A percentile compares a stretch with the other conserved stretches of the same genome.
Conservation (phyloP, 2,888 invertebrate species). For the Brachynemurus nebulosus region DNA sequence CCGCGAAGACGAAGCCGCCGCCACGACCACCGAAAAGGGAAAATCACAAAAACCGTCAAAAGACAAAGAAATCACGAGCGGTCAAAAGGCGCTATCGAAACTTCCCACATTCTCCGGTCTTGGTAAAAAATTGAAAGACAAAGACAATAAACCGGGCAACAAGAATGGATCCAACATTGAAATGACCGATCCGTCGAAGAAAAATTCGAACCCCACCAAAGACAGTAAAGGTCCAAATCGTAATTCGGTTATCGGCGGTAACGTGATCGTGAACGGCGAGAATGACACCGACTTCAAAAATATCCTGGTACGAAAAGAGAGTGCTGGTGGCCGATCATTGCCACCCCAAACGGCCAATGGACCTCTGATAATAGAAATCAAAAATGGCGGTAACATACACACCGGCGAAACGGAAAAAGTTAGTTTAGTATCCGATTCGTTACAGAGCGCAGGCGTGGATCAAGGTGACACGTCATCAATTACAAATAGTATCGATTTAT, state of each 20-base stretch:
- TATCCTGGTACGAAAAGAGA: conserved; percentile 18
- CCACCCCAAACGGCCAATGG: conserved; percentile 23
- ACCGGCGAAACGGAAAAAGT: conserved; percentile 28
- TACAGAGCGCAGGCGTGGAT: conserved; percentile 27
- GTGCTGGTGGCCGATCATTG: conserved; percentile 30
- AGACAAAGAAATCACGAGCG: conserved; percentile 27
- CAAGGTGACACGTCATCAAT: conserved; percentile 22
- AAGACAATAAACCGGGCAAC: conserved; percentile 23
- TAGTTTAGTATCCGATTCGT: conserved; percentile 27
- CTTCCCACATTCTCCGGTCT: conserved; percentile 45
- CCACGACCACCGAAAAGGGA: conserved; percentile 35
- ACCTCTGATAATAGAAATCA: conserved; percentile 28
- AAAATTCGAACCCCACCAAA: conserved; percentile 30
- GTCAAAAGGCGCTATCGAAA: conserved; percentile 44
- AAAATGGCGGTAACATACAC: conserved; percentile 3
- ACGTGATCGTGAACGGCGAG: conserved; percentile 27
- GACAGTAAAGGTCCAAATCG: conserved; percentile 35
- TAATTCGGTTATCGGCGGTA: conserved; percentile 24
- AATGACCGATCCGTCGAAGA: conserved; percentile 29
- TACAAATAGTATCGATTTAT: neutral
- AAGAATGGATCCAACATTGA: conserved; percentile 13
- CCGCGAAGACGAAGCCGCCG: conserved; percentile 34
- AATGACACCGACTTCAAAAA: conserved; percentile 32
- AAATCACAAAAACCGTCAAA: conserved; percentile 26
- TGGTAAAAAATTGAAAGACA: conserved; percentile 45